Base-by-base conservation (phyloP, 2,888 invertebrate genomes). In the Drosophila pseudotalamancana region DNA sequence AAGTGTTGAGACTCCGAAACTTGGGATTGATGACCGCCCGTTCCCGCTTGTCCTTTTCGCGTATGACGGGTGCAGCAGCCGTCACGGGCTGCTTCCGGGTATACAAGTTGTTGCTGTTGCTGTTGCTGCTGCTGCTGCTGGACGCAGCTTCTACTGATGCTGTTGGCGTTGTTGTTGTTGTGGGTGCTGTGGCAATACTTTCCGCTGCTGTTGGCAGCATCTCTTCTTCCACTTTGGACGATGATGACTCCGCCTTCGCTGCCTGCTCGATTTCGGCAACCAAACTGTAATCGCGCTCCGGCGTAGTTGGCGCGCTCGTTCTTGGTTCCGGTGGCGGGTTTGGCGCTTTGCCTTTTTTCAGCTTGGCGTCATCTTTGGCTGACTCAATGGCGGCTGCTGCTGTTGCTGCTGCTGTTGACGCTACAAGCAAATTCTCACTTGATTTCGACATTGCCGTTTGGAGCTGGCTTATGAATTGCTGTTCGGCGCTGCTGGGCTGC, bases 21-120 rank as follows among this genome's bases (percentile, higher is more conserved):
- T 94, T 94, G 1, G 94, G 94, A 88, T 94, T 94, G 61, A 94
- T 92, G 1, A 93, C 94, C 0, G 94, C 95, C 46, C 96, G 92
- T 81, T 96, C 95, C 6, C 95, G 92, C 89, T 95, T 95, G 73
- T 96, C 95, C 90, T 95, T 94, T 88, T 96, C 96, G 29, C 95
- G 92, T 0, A 95, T 94, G 4, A 95, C 94, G 0, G 95, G 95
- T 21, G 94, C 94, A 71, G 95, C 95, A 4, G 94, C 93, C 72
- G 70, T 64, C n/a, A 55, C 73, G 1, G 82, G 67, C 92, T 90
- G 72, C 92, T 87, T 80, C n/a, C 79, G 50, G 9, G 87, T 80
- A n/a, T 87, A 80, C n/a, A 87, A 35, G 14, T 66, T 80, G 39
- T 63, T 79, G 23, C 57, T 75, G 31, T 40, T 91, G 54, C 91